These are phyloP conservation scores for Hypercompe scribonia DNA, from an alignment of 2,888 invertebrate species.

Conservation along the genomic window DNA sequence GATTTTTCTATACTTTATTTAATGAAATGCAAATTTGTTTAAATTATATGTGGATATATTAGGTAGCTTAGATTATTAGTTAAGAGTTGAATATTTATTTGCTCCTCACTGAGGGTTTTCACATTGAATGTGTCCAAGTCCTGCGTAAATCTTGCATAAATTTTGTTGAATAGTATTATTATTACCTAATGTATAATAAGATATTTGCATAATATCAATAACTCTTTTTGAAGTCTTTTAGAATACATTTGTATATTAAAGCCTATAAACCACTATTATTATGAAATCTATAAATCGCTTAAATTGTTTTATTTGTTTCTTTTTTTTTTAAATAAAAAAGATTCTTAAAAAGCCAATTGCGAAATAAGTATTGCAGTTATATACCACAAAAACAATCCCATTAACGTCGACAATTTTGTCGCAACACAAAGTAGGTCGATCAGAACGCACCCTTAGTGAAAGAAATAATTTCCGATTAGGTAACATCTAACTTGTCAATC, in stretches of 20 bases:
- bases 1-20: not conserved
- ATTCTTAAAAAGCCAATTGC: not conserved
- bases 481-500: conserved; percentile 37
- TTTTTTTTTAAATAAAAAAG: not conserved
- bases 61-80: no score
- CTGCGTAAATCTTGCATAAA: no score
- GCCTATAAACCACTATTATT: not conserved
- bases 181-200: no score
- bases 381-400: conserved; percentile 4
- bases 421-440: conserved; percentile 21
- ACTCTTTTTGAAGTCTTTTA: not conserved
- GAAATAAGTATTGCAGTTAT: not conserved
- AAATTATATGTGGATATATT: no score
- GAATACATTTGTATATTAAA: not conserved
- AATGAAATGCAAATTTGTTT: not conserved
- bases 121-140: not conserved
- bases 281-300: not conserved
- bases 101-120: not conserved
- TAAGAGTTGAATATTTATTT: no score
- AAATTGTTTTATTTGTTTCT: not conserved
- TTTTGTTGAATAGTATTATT: no score
- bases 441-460: conserved; percentile 32
- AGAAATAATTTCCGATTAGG: conserved; percentile 46
- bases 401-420: conserved; percentile 12
- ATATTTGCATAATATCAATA: not conserved